A percentile compares a stretch with the other conserved stretches of the same genome.
These are phyloP conservation scores for Sclerodermus sp. DNA, from an alignment of 2,888 invertebrate species.

Conservation along the genomic window DNA sequence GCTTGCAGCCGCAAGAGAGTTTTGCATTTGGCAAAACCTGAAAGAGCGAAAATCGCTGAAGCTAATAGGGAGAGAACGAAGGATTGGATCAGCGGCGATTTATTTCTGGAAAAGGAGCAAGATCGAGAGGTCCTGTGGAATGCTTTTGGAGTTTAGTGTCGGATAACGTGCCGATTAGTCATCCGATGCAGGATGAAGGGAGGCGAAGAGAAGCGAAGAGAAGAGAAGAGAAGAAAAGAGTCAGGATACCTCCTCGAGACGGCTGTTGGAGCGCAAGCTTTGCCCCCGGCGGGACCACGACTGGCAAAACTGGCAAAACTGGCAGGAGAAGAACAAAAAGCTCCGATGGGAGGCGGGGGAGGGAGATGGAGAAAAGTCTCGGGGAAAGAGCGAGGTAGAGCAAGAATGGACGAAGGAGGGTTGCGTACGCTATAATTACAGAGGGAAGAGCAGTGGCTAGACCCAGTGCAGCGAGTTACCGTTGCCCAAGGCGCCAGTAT, in stretches of 20 bases:
- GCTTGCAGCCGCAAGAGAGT: too few relatives aligned
- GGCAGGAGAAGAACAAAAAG: conserved; percentile 35
- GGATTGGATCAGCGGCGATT: too few relatives aligned
- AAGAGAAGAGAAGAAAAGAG: conserved; percentile 14
- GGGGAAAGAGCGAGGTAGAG: too few relatives aligned
- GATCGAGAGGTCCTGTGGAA: too few relatives aligned
- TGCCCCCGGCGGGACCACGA: conserved; percentile 40
- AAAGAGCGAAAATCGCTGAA: too few relatives aligned
- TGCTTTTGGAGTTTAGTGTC: too few relatives aligned
- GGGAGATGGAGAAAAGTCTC: conserved; percentile 24
- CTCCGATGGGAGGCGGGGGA: conserved; percentile 17
- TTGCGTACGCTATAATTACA: conserved; percentile 47
- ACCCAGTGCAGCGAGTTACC: conserved; percentile 43
- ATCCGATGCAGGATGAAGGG: too few relatives aligned
- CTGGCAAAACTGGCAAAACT: conserved; percentile 27
- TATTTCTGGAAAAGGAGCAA: too few relatives aligned
- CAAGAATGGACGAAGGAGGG: conserved; percentile 28
- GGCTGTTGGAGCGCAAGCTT: conserved; percentile 32
- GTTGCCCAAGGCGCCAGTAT: conserved; percentile 41
- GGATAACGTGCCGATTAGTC: too few relatives aligned
- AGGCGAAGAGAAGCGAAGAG: too few relatives aligned
- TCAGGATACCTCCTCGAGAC: conserved; percentile 21
- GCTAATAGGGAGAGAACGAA: too few relatives aligned
- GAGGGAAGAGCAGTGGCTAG: conserved; percentile 52
- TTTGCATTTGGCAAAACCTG: too few relatives aligned